These are phyloP conservation scores for Lophura nycthemera DNA, from an alignment of 2,113 vertebrate species.

Conservation along the genomic window DNA sequence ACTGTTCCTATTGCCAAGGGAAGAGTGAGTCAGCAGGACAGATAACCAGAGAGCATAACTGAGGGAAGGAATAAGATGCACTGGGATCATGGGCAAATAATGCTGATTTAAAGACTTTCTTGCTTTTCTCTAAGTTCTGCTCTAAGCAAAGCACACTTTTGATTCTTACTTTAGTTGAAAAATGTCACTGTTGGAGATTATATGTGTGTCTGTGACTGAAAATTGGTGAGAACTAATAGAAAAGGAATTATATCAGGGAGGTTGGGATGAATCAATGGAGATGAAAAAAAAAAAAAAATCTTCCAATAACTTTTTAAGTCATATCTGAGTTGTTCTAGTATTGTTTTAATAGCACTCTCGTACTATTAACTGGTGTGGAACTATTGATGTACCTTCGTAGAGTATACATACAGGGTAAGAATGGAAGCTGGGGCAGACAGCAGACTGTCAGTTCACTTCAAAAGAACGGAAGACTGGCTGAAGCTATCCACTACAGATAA, in stretches of 20 bases:
- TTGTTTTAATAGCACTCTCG: background rate
- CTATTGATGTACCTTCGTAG: background rate
- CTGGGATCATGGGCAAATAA: background rate
- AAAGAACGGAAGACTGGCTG: background rate
- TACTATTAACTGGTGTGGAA: too few relatives aligned
- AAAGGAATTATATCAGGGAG: background rate
- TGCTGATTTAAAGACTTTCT: background rate
- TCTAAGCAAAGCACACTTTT: background rate
- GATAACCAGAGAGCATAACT: background rate
- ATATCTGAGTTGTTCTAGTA: background rate
- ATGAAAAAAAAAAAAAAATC: background rate
- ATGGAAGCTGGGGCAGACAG: background rate
- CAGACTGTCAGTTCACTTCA: background rate
- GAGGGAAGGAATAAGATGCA: background rate
- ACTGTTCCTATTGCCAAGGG: background rate
- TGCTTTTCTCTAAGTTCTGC: background rate
- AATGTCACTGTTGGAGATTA: background rate
- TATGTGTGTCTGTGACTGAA: background rate
- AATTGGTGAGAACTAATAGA: background rate
- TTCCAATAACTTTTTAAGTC: background rate
- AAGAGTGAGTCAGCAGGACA: background rate
- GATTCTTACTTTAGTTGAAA: background rate
- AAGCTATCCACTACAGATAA: background rate
- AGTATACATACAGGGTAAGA: background rate
- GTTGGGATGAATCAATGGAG: background rate